These are phyloP conservation scores for Orbicella faveolata DNA, from an alignment of 64 coral and sea anemone genomes.

Conservation along the genomic window DNA sequence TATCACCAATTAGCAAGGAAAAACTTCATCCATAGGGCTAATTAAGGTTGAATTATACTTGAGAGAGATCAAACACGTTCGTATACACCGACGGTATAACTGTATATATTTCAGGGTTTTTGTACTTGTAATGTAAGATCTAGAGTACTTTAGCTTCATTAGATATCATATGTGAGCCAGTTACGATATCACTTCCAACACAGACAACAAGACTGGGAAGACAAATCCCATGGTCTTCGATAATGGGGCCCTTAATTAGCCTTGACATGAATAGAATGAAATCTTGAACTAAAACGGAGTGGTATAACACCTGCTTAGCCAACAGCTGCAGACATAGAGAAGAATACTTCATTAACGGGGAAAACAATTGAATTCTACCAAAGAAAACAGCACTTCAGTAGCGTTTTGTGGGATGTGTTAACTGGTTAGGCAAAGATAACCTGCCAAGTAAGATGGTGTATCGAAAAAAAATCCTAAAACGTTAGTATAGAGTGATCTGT, in stretches of 20 bases:
- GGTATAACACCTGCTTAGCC: slow-evolving; percentile 1
- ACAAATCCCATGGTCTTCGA: not conserved
- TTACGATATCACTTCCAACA: not conserved
- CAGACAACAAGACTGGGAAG: not conserved
- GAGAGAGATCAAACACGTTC: not conserved
- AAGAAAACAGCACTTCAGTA: not conserved
- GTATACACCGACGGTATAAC: not conserved
- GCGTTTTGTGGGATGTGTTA: not conserved
- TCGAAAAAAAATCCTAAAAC: no score
- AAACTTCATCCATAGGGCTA: not conserved
- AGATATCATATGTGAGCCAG: not conserved
- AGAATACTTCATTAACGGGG: slow-evolving; percentile 15
- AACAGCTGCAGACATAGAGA: not conserved
- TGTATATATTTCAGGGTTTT: not conserved
- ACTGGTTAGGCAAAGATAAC: not conserved
- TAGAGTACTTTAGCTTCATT: not conserved
- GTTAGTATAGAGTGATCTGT: no score
- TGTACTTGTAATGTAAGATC: not conserved
- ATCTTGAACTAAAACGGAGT: not conserved
- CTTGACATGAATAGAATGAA: not conserved
- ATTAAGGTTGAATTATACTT: not conserved
- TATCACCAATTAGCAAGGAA: slow-evolving; percentile 1
- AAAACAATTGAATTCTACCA: not conserved
- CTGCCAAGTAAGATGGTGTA: not conserved
- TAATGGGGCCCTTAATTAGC: not conserved